Evolutionary conservation across 2,888 invertebrate genomes (phyloP), one percentile per base, ranked within the genome.

Genomic region (Mermis nigrescens): DNA sequence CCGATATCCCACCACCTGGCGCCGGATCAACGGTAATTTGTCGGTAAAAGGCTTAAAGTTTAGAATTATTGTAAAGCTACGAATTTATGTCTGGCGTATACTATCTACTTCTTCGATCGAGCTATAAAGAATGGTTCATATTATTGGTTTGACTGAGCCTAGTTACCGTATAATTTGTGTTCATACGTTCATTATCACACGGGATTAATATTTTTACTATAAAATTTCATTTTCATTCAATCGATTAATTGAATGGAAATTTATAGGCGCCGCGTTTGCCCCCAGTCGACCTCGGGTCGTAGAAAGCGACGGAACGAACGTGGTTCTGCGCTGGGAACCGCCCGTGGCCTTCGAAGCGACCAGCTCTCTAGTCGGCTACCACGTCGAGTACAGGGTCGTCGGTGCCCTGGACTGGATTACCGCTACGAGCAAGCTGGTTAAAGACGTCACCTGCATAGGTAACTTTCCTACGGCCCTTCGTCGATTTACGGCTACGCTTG

Each of bases 271-370:
- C 19, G 59, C 62, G 1, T 55, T 31, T 15, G 62, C 67, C 2
- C 69, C 70, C n/a, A 66, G 65, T 22, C 60, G 64, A 46, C 70
- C 70, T 7, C 57, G 60, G 3, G 67, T 69, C 22, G 64, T 69
- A 27, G 62, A 63, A 22, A 64, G 68, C 31, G 68, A 67, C 57
- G 65, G 64, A 7, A 24, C n/a, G 19, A 67, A 67, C 53, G 58
- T 66, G 19, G 68, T 66, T 1, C 62, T 71, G 56, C 66, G 68
- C 55, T 71, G 71, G 70, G 64, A 65, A n/a, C 57, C 68, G 19
- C 67, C 70, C 1, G 58, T 65, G 4, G 62, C 61, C 7, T 62
- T 62, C 51, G 62, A 65, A 2, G 26, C 59, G 46, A 55, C 59
- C 1, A 62, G 66, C 0, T 68, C 67, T 1, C 60, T 66, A 1